Evolutionary conservation across 2,797 vertebrate species (phyloP).

Genomic region (Pterois miles): DNA sequence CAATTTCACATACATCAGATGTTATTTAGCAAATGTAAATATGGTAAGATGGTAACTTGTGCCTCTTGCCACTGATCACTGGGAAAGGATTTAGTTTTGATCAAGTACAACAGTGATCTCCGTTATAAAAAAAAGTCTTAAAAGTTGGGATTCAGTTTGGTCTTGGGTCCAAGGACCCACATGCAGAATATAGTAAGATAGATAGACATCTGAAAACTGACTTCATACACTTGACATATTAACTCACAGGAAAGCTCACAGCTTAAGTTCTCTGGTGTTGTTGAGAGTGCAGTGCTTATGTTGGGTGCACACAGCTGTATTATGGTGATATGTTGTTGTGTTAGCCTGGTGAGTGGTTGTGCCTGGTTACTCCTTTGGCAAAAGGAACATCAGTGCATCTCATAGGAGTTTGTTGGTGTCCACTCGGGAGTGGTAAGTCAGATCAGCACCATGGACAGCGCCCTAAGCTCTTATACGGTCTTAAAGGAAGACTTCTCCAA

Average conservation of each 20-base stretch:
- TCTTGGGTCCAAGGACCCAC: background rate
- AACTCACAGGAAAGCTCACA: background rate
- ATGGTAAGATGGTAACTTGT: background rate
- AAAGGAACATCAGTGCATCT: background rate
- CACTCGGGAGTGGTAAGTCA: background rate
- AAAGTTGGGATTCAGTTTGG: background rate
- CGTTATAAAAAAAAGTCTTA: background rate
- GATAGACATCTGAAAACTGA: background rate
- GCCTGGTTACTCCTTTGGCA: too few relatives aligned
- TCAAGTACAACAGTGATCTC: background rate
- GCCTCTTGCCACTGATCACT: background rate
- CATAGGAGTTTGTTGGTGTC: background rate
- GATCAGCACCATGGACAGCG: conserved; percentile 57
- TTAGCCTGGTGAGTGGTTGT: background rate
- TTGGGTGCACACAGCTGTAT: too few relatives aligned
- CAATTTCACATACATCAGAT: background rate
- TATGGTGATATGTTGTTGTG: background rate
- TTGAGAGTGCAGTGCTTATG: too few relatives aligned
- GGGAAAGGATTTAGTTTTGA: background rate
- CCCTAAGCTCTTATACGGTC: background rate
- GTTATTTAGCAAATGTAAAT: background rate
- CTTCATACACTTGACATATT: background rate
- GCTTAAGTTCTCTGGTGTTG: background rate
- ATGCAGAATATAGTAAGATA: background rate
- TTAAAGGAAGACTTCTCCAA: background rate